Base-by-base conservation (phyloP, 2,797 vertebrate species). In the Chloroceryle amazona region DNA sequence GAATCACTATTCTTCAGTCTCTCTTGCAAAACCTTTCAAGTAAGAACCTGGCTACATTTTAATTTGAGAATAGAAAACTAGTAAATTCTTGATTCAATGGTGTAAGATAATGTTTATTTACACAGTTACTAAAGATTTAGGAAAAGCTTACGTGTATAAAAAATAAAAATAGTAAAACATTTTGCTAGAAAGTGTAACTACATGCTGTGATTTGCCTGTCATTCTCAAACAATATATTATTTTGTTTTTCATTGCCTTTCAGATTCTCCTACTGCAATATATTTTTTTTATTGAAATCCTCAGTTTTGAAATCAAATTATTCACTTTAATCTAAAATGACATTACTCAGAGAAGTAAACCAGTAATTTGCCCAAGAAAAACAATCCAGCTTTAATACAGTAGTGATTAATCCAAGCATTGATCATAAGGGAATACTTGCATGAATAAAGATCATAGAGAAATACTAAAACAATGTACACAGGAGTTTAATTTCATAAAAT, bases 1-100 rank as follows among this genome's bases (percentile, higher is more conserved):
- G 75, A 97, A 86, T 91, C 84, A 78, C 46, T 74, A 25, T 39
- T 31, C 60, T 87, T 82, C 81, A 83, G 25, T 28, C 70, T 57
- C 63, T 67, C 23, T 35, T 55, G 71, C 26, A 90, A 95, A 91
- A 35, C 9, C 26, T 78, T 83, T 71, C 80, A 88, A 90, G 28
- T 49, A 88, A 80, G 18, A 93, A 63, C 23, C 23, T 83, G 35
- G 26, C n/a, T 66, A 31, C 9, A 21, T 54, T 88, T 93, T 67
- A 21, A 72, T 83, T 93, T 91, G 54, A 81, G 81, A 79, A 75
- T 2, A 83, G 35, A 76, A 86, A 92, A 74, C 31, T 28, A 65
- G 33, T 58, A n/a, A 86, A 46, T 85, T 78, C 31, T 87, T 89
- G 33, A 74, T 31, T 83, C 61, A 65, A 9, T 22, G 21, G 71